Percentiles rank a stretch among this genome's conserved stretches.
phyloP scores from a whole-genome alignment of 1,140 invertebrate species.

The Lucilia sericata region DNA sequence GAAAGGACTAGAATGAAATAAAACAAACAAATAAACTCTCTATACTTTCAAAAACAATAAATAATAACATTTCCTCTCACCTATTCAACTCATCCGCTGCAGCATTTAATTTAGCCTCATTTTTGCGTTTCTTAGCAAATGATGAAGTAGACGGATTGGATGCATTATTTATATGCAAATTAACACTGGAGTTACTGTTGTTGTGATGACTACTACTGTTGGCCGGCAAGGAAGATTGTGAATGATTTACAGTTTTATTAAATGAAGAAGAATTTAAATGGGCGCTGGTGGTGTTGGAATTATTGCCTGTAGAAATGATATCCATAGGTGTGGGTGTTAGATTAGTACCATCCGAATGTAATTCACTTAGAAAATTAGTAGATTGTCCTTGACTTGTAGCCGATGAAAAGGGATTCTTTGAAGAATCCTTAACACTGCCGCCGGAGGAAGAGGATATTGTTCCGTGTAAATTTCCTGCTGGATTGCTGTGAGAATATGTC shows the following conservation, averaged over 20 bases:
- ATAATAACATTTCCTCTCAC: constrained; percentile 47
- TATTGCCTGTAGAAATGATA: constrained; percentile 22
- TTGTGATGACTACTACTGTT: not conserved
- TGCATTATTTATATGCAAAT: not conserved
- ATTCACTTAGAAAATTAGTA: constrained; percentile 2
- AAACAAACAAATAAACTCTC: not conserved
- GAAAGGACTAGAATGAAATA: constrained; percentile 52
- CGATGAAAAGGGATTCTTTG: constrained; percentile 8
- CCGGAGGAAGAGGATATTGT: not conserved
- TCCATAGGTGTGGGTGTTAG: constrained; percentile 26
- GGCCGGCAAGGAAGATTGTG: constrained; percentile 5
- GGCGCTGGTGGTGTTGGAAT: not conserved
- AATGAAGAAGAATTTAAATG: not conserved
- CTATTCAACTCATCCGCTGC: constrained; percentile 60
- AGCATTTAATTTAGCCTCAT: constrained; percentile 54
- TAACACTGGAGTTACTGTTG: not conserved
- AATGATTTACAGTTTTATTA: constrained; percentile 25
- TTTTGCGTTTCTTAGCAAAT: constrained; percentile 61
- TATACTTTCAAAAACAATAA: not conserved
- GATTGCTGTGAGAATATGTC: not conserved
- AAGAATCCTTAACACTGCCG: not conserved
- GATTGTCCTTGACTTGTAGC: constrained; percentile 19
- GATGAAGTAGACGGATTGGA: constrained; percentile 27
- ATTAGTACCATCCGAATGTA: constrained; percentile 32
- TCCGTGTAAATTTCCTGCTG: not conserved